These are phyloP conservation scores for Aplysia californica DNA, from an alignment of 1,140 invertebrate genomes.

Conservation along the genomic window DNA sequence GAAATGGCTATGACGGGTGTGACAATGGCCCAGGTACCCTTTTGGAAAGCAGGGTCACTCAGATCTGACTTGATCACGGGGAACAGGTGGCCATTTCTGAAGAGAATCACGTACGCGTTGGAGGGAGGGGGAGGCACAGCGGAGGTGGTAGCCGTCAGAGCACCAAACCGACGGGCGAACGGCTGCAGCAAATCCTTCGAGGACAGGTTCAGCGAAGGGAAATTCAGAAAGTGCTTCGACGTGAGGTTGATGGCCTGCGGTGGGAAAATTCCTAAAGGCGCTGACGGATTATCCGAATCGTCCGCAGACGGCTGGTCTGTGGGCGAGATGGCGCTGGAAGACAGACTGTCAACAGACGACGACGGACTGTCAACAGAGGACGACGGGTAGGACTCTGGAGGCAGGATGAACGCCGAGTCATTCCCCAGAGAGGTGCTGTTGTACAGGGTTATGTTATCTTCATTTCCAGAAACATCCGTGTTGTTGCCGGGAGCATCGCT, in stretches of 20 bases:
- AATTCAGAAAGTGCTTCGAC: neutral
- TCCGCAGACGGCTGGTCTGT: too few species aligned
- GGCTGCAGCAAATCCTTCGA: neutral
- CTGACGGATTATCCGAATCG: too few species aligned
- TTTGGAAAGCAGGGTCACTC: slow-evolving; percentile 42
- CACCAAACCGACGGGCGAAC: too few species aligned
- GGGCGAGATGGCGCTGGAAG: too few species aligned
- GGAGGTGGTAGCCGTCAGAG: neutral
- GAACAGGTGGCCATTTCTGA: slow-evolving; percentile 58
- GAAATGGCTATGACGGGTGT: slow-evolving; percentile 49
- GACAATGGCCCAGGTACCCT: slow-evolving; percentile 43
- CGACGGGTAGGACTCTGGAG: too few species aligned
- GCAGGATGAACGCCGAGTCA: too few species aligned
- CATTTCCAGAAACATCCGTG: too few species aligned
- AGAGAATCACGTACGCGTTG: slow-evolving; percentile 56
- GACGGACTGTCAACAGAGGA: too few species aligned
- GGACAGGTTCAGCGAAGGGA: slow-evolving; percentile 7
- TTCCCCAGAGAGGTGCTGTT: too few species aligned
- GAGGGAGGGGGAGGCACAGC: neutral
- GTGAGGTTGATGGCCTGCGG: neutral
- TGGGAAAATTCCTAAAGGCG: neutral
- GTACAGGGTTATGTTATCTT: too few species aligned
- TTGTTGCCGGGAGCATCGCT: too few species aligned
- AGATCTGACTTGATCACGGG: slow-evolving; percentile 42
- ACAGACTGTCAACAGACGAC: too few species aligned